phyloP scores from a whole-genome alignment of 2,113 vertebrate genomes.

The Anolis sagrei region DNA sequence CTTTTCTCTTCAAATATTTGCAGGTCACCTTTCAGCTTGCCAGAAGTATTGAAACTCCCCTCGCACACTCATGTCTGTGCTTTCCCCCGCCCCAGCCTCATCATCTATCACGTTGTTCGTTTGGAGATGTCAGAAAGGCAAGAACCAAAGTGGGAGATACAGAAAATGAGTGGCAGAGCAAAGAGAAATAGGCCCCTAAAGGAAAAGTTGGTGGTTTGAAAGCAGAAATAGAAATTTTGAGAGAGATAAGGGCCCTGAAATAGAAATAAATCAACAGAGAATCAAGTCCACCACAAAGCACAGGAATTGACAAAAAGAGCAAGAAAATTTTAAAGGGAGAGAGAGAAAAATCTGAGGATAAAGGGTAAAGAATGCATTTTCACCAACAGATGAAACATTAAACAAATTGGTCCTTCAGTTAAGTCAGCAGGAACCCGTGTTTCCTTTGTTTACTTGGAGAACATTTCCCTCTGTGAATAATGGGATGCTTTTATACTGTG shows the following conservation, averaged over 20 bases:
- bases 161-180: constrained; percentile 64
- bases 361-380: neutral
- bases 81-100: neutral
- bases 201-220: constrained; percentile 56
- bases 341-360: constrained; percentile 12
- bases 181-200: constrained; percentile 66
- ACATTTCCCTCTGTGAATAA: constrained; percentile 1
- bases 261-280: constrained; percentile 57
- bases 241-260: constrained; percentile 56
- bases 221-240: constrained; percentile 52
- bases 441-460: constrained; percentile 3
- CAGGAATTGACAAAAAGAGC: neutral
- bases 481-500: neutral
- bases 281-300: constrained; percentile 16
- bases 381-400: neutral
- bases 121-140: neutral
- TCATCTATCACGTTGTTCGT: constrained; percentile 58
- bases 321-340: constrained; percentile 21
- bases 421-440: neutral
- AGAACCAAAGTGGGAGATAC: constrained; percentile 49
- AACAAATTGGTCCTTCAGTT: constrained; percentile 28
- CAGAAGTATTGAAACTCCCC: constrained; percentile 48
- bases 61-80: neutral
- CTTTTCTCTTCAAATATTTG: constrained; percentile 42
- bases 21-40: constrained; percentile 63